Conservation (phyloP, 92 coral and sea anemone species). For the Phenganax stokvisi region DNA sequence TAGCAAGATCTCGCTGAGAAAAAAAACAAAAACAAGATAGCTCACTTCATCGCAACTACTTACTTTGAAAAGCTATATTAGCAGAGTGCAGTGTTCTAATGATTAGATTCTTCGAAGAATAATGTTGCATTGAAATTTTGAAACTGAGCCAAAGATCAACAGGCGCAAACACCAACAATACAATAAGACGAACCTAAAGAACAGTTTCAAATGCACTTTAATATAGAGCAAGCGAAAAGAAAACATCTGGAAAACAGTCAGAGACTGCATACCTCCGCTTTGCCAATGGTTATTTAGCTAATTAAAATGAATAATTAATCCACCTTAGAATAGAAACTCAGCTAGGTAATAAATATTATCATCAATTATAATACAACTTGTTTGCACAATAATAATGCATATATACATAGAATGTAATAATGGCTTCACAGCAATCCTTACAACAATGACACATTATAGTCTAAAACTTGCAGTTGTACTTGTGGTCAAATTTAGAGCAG, state of each 20-base stretch:
- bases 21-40: neutral
- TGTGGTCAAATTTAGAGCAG: neutral
- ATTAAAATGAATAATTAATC: too few species aligned
- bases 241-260: neutral
- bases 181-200: constrained; percentile 32
- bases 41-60: neutral
- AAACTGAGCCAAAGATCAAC: constrained; percentile 3
- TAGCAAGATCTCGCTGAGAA: neutral
- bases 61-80: constrained; percentile 36
- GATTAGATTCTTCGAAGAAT: constrained; percentile 30
- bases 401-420: too few species aligned
- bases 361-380: too few species aligned
- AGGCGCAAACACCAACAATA: constrained; percentile 29
- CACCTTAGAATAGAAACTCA: too few species aligned
- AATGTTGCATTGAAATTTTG: constrained; percentile 33
- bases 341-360: too few species aligned
- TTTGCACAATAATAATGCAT: too few species aligned
- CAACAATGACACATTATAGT: neutral
- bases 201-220: constrained; percentile 35
- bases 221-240: neutral
- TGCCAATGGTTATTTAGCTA: neutral
- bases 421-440: too few species aligned
- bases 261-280: neutral
- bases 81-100: constrained; percentile 37
- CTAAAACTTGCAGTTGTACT: neutral